Conservation (phyloP, 2,113 vertebrate species). For the Callaeas wilsoni region DNA sequence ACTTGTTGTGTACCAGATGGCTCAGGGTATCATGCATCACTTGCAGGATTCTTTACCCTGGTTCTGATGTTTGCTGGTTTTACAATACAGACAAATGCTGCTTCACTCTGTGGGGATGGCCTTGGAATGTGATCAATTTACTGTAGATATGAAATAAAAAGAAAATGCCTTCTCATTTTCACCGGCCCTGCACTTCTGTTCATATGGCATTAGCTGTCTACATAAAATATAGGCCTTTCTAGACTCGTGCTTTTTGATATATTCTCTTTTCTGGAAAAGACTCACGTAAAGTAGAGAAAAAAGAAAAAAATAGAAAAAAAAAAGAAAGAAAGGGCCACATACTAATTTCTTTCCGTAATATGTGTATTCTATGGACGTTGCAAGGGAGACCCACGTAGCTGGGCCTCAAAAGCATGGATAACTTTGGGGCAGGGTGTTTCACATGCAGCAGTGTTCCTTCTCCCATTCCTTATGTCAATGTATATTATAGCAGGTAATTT, state of each 20-base stretch:
- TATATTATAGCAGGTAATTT: neutral
- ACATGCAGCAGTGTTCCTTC: neutral
- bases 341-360: neutral
- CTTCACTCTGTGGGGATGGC: neutral
- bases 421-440: neutral
- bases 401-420: neutral
- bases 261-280: neutral
- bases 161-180: neutral
- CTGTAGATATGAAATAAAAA: neutral
- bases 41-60: neutral
- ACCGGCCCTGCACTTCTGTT: neutral
- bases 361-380: neutral
- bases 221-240: neutral
- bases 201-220: neutral
- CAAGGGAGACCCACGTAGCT: rapidly evolving
- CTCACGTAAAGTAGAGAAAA: neutral
- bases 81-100: neutral
- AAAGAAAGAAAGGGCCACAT: too few relatives aligned
- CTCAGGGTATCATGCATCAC: neutral
- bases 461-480: neutral
- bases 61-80: neutral
- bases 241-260: neutral
- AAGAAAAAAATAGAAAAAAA: neutral
- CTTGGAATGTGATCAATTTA: neutral
- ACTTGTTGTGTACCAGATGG: neutral